Percentiles rank a stretch among this genome's conserved stretches.
Evolutionary conservation across 37 sponge, comb jelly and placozoan species (phyloP).

Genomic region (Axinella damicornis): DNA sequence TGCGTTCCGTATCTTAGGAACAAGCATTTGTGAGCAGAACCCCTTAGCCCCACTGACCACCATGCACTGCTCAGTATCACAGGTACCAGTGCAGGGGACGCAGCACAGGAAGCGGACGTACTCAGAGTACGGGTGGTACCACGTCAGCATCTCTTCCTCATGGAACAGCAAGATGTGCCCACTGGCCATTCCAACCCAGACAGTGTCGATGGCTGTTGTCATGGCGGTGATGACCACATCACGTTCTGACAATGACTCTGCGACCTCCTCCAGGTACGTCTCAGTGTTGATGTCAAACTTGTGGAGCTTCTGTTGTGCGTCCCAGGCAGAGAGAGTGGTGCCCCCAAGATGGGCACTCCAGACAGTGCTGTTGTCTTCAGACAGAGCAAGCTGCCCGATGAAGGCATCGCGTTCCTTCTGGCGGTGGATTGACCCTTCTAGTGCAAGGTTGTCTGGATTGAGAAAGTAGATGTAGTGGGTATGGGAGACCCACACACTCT

Average conservation of each 20-base stretch:
- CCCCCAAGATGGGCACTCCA: constrained; percentile 84
- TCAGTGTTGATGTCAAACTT: constrained; percentile 48
- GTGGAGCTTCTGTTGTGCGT: constrained; percentile 45
- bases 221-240: constrained; percentile 77
- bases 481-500: constrained; percentile 74
- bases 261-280: constrained; percentile 12
- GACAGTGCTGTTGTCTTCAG: constrained; percentile 46
- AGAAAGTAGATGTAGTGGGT: constrained; percentile 70
- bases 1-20: constrained; percentile 6
- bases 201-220: constrained; percentile 74
- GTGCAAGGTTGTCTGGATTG: constrained; percentile 49
- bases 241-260: neutral
- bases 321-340: constrained; percentile 71
- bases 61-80: constrained; percentile 75
- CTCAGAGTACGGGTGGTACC: constrained; percentile 70
- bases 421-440: constrained; percentile 47
- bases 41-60: constrained; percentile 73
- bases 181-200: constrained; percentile 88
- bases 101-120: constrained; percentile 73
- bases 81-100: constrained; percentile 58
- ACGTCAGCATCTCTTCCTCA: constrained; percentile 57
- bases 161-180: constrained; percentile 88
- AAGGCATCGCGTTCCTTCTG: constrained; percentile 29
- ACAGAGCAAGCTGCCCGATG: constrained; percentile 61
- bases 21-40: constrained; percentile 27